A percentile compares a stretch with the other conserved stretches of the same genome.
These are phyloP conservation scores for Pocota personata DNA, from an alignment of 2,888 invertebrate genomes.

Conservation along the genomic window DNA sequence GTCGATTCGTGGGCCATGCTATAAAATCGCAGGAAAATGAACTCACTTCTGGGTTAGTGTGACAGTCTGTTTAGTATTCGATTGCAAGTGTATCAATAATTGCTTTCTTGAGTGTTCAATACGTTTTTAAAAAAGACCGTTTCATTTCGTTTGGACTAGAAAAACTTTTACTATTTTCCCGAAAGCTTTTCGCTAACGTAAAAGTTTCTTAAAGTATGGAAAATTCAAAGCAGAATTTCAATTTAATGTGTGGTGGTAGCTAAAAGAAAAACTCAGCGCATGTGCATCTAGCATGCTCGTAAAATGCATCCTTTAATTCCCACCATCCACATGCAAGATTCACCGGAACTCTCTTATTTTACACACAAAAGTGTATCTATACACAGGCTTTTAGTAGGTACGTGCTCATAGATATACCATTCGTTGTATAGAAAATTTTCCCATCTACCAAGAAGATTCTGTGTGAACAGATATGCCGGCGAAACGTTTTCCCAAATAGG, in stretches of 20 bases:
- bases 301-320: conserved; percentile 59
- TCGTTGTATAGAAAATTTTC: neutral
- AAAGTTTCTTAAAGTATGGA: conserved; percentile 20
- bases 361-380: conserved; percentile 28
- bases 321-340: conserved; percentile 24
- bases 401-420: neutral
- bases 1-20: too few species aligned
- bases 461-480: conserved; percentile 43
- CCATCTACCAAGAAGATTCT: conserved; percentile 22
- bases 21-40: too few species aligned
- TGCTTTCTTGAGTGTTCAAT: too few species aligned
- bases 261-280: conserved; percentile 35
- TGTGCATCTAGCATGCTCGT: conserved; percentile 56
- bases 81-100: too few species aligned
- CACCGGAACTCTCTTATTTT: conserved; percentile 45
- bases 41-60: too few species aligned
- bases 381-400: neutral
- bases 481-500: conserved; percentile 36
- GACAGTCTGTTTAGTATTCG: too few species aligned
- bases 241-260: neutral
- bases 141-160: too few species aligned
- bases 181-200: conserved; percentile 38
- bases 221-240: neutral
- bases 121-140: too few species aligned
- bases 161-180: conserved; percentile 32